Conservation (phyloP, 1,140 invertebrate species). For the Lepidurus couesii region DNA sequence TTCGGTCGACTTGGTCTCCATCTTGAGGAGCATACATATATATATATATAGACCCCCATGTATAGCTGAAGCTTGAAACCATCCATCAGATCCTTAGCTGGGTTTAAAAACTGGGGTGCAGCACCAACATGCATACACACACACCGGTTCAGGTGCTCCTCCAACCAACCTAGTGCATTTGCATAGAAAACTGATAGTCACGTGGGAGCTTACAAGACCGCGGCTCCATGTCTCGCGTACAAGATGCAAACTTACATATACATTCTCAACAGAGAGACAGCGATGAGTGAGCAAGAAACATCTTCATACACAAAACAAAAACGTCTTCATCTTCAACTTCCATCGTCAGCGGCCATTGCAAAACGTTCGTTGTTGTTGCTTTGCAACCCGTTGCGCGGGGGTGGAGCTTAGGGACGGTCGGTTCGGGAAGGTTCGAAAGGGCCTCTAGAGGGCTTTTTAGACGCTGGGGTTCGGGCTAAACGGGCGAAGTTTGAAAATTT, state of each 20-base stretch:
- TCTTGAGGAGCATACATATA: not conserved
- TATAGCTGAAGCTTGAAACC: constrained; percentile 4
- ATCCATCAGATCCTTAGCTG: not conserved
- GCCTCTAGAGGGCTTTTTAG: not conserved
- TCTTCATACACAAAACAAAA: not conserved
- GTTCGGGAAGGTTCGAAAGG: not conserved
- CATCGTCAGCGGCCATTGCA: not conserved
- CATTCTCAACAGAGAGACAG: not conserved
- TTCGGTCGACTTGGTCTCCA: not conserved
- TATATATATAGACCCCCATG: constrained; percentile 12
- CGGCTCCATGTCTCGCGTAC: not conserved
- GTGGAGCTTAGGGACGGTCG: not conserved
- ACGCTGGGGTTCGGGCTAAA: not conserved
- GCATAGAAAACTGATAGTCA: constrained; percentile 22
- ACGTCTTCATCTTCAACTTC: too few species aligned
- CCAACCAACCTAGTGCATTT: not conserved
- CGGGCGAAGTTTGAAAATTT: not conserved
- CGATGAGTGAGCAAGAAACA: not conserved
- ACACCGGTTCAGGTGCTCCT: constrained; percentile 1
- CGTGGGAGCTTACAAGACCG: not conserved
- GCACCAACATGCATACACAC: not conserved
- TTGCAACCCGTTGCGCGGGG: not conserved
- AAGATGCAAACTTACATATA: not conserved
- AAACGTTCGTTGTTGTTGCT: not conserved
- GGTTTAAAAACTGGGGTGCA: not conserved